phyloP scores from a whole-genome alignment of 2,797 vertebrate genomes.

The Gallinago solitaria region DNA sequence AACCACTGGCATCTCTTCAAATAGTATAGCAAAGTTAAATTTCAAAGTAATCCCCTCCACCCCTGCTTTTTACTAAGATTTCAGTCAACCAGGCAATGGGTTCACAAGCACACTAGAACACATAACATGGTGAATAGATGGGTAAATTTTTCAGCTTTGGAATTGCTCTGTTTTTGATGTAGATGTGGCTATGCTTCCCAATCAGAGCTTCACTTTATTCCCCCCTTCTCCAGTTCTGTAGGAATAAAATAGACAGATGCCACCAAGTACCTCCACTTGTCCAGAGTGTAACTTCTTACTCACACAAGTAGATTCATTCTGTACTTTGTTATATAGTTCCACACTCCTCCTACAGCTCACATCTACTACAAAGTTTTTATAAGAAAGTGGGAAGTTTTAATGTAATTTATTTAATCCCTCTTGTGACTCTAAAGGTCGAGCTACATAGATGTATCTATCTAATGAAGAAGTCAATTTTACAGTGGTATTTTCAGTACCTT shows the following conservation, averaged over 20 bases:
- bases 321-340: slow-evolving; percentile 3
- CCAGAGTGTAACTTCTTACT: neutral
- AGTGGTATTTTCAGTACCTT: neutral
- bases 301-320: neutral
- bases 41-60: neutral
- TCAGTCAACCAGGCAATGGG: neutral
- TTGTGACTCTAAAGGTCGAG: neutral
- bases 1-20: neutral
- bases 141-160: neutral
- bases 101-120: neutral
- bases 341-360: neutral
- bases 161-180: neutral
- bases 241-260: neutral
- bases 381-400: neutral
- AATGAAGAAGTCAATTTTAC: neutral
- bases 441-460: neutral
- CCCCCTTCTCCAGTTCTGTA: neutral
- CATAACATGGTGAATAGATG: neutral
- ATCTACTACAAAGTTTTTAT: neutral
- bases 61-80: neutral
- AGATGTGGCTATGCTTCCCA: neutral
- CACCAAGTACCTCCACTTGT: slow-evolving; percentile 21
- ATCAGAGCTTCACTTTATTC: neutral
- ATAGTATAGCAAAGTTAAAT: neutral
- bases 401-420: neutral